Percentiles rank a stretch among this genome's conserved stretches.
Evolutionary conservation across 2,888 invertebrate genomes (phyloP).

Genomic region (Drosophila monieri): DNA sequence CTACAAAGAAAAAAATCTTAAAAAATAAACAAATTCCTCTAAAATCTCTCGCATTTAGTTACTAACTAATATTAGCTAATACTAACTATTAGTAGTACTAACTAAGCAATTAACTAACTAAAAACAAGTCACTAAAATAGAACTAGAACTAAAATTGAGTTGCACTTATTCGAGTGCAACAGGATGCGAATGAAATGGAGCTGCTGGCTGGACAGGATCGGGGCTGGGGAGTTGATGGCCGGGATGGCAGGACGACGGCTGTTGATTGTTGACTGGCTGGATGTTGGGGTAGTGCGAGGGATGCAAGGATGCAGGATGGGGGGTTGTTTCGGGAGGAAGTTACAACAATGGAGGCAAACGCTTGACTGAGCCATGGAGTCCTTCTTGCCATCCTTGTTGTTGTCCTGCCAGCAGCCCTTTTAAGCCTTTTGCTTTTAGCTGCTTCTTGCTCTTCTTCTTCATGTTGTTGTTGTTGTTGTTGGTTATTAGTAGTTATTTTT

Average conservation of each 20-base stretch:
- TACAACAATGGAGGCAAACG: constrained; percentile 36
- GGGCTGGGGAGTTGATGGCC: not conserved
- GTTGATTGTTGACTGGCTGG: not conserved
- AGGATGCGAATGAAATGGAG: constrained; percentile 6
- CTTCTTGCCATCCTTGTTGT: not conserved
- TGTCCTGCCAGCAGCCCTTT: constrained; percentile 4
- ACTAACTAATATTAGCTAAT: not conserved
- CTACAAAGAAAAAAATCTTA: too few relatives aligned
- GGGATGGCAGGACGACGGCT: not conserved
- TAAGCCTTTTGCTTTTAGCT: constrained; percentile 8
- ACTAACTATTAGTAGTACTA: not conserved
- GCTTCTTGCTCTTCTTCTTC: not conserved
- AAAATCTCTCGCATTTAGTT: too few relatives aligned
- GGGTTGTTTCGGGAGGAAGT: not conserved
- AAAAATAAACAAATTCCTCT: too few relatives aligned
- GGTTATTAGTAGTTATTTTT: not conserved
- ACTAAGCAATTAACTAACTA: not conserved
- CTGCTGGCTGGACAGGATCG: not conserved
- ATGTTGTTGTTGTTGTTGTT: not conserved
- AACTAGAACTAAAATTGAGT: not conserved
- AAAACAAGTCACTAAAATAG: not conserved
- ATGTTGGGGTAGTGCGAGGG: not conserved
- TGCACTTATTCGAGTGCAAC: constrained; percentile 2
- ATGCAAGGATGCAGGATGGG: not conserved
- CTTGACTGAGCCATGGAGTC: constrained; percentile 31